These are phyloP conservation scores for Conopomorpha cramerella DNA, from an alignment of 1,140 invertebrate genomes.

Conservation along the genomic window DNA sequence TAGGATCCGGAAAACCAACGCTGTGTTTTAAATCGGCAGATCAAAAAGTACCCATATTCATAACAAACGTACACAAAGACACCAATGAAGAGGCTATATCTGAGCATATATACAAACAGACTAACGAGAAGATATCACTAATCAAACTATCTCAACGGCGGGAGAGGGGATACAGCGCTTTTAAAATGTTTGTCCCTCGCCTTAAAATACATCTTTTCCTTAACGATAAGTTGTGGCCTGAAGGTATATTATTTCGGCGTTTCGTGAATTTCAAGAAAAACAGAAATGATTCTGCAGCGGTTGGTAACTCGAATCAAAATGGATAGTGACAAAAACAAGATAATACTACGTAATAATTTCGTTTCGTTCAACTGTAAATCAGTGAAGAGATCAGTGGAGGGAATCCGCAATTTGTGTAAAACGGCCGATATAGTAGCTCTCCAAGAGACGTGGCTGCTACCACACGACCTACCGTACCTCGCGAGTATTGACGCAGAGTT, in stretches of 20 bases:
- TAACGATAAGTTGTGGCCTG: slow-evolving; percentile 2
- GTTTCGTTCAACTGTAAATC: slow-evolving; percentile 3
- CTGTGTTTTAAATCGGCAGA: too few species aligned
- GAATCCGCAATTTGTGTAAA: too few species aligned
- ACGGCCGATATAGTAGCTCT: too few species aligned
- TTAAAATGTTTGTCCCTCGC: neutral
- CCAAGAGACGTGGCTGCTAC: too few species aligned
- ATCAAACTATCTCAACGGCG: neutral
- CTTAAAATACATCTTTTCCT: neutral
- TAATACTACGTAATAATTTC: too few species aligned
- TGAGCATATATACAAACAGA: neutral
- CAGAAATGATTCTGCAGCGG: neutral
- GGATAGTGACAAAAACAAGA: neutral
- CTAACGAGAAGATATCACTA: neutral
- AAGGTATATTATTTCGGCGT: slow-evolving; percentile 1
- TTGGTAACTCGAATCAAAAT: neutral
- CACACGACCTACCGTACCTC: too few species aligned
- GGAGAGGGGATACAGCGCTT: neutral
- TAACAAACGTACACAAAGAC: slow-evolving; percentile 1
- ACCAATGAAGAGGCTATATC: neutral
- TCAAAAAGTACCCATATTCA: too few species aligned
- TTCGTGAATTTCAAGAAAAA: neutral
- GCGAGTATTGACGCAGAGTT: too few species aligned
- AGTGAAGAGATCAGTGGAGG: neutral
- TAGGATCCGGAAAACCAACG: too few species aligned